These are phyloP conservation scores for Harpalus rufipes DNA, from an alignment of 2,888 invertebrate species.

Conservation along the genomic window DNA sequence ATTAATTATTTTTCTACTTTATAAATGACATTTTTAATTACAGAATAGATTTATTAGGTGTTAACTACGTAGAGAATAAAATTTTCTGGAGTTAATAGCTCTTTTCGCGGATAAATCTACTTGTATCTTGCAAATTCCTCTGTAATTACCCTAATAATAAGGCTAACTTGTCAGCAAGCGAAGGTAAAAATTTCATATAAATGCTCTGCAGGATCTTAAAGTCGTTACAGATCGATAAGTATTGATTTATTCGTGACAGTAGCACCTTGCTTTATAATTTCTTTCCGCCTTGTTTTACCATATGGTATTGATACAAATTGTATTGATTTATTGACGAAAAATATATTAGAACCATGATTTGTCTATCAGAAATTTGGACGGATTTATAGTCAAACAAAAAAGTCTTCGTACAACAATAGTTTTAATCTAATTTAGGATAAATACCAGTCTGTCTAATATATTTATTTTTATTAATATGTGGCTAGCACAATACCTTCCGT, in stretches of 20 bases:
- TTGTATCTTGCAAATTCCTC: not conserved
- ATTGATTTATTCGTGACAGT: slow-evolving; percentile 1
- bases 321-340: not conserved
- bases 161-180: not conserved
- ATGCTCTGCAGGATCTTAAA: not conserved
- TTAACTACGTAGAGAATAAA: slow-evolving; percentile 5
- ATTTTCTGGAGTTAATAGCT: not conserved
- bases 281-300: slow-evolving; percentile 2
- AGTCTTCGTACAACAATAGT: too few species aligned
- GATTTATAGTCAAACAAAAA: too few species aligned
- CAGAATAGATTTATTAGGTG: slow-evolving; percentile 21
- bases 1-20: slow-evolving; percentile 47
- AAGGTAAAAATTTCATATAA: not conserved
- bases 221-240: not conserved
- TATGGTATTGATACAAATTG: slow-evolving; percentile 6
- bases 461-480: too few species aligned
- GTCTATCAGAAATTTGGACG: too few species aligned
- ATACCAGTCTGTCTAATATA: too few species aligned
- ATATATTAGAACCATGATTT: not conserved
- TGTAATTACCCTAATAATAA: not conserved
- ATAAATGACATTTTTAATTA: slow-evolving; percentile 42
- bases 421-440: too few species aligned
- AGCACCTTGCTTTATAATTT: slow-evolving; percentile 12
- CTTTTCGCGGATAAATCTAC: not conserved
- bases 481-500: too few species aligned